Evolutionary conservation across 2,888 invertebrate genomes (phyloP), one percentile per base, ranked within the genome.

Genomic region (Athalia circularis): DNA sequence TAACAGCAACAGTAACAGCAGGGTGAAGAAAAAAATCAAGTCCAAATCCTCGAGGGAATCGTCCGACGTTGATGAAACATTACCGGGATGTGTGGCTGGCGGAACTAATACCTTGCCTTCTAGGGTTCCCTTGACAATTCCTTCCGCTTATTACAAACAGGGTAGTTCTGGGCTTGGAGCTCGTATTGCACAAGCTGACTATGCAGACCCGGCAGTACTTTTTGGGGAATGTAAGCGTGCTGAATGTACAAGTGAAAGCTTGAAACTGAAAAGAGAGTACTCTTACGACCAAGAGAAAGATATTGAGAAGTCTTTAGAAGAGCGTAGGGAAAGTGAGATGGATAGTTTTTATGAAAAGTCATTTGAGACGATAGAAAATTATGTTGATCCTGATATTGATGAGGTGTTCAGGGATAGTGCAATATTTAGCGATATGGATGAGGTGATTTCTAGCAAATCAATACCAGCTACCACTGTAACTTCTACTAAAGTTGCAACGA

Each of bases 121-220:
- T 4, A 80, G 77, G n/a, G 64, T 82, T 0, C 80, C 83, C 45
- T 78, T 81, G 0, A 83, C 85, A 50, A 80, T 85, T 70, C 82
- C 85, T n/a, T 82, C 88, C 5, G 65, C 86, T 0, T 90, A 88
- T 68, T 95, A 95, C 86, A 95, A 95, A 87, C 96, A 95, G 90
- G 96, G 96, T 9, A 96, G 96, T 83, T 95, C 95, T 82, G 93
- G 94, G 80, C 93, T 97, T 82, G 97, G 97, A 0, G 97, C 97
- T 61, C 94, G 97, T 81, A 96, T 98, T 87, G 97, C 97, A 0
- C 94, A 96, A 83, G 94, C 96, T 0, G 97, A 97, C 87, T 97
- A 97, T 85, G 96, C 95, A 0, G 96, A 97, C 88, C 96, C 97
- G 0, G 93, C 94, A 72, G 94, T 95, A 15, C 91, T 96, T 29